Evolutionary conservation across 2,888 invertebrate species (phyloP).

Genomic region (Brachypalpus laphriformis): DNA sequence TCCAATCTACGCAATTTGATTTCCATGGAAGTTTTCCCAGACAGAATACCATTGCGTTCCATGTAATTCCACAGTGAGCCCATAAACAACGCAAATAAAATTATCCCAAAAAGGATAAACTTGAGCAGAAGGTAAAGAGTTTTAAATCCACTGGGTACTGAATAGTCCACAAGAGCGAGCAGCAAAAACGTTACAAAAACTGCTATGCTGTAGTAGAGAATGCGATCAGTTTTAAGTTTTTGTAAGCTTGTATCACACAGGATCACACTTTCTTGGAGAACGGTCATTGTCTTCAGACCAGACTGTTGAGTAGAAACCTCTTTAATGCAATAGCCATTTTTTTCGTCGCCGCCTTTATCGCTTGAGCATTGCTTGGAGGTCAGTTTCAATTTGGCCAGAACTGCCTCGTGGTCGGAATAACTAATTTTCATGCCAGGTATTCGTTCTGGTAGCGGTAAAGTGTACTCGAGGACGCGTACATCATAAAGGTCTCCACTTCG

Average conservation of each 20-base stretch:
- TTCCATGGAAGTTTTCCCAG: constrained; percentile 89
- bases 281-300: constrained; percentile 76
- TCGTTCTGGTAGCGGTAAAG: constrained; percentile 88
- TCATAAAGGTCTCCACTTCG: constrained; percentile 78
- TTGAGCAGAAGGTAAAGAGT: constrained; percentile 84
- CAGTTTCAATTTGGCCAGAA: constrained; percentile 84
- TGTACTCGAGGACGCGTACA: constrained; percentile 84
- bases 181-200: constrained; percentile 78
- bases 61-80: constrained; percentile 92
- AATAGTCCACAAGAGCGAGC: constrained; percentile 79
- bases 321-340: constrained; percentile 7
- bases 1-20: constrained; percentile 81
- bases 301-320: constrained; percentile 50
- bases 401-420: constrained; percentile 96
- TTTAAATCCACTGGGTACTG: constrained; percentile 80
- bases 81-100: constrained; percentile 90
- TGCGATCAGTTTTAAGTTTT: constrained; percentile 80
- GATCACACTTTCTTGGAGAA: constrained; percentile 79
- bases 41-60: constrained; percentile 90
- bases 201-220: constrained; percentile 79
- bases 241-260: constrained; percentile 80
- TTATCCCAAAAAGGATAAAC: constrained; percentile 86
- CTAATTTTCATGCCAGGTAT: constrained; percentile 89
- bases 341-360: constrained; percentile 23
- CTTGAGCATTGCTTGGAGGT: constrained; percentile 54